These are phyloP conservation scores for Solen grandis DNA, from an alignment of 1,140 invertebrate genomes.

Conservation along the genomic window DNA sequence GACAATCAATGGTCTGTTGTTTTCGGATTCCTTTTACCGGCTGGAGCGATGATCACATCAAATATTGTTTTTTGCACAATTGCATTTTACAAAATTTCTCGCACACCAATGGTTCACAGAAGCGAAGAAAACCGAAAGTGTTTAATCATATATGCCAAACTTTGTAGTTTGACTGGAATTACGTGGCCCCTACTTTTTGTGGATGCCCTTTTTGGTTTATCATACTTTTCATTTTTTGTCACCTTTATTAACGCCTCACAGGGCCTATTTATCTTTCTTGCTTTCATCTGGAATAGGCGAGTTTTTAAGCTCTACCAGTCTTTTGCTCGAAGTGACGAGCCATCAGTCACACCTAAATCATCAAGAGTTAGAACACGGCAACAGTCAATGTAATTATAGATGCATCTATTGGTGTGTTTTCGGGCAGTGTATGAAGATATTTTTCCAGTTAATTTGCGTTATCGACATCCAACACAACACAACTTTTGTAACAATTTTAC, in stretches of 20 bases:
- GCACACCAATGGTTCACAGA: constrained; percentile 9
- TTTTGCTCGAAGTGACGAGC: too few species aligned
- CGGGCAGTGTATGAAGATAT: too few species aligned
- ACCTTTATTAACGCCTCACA: constrained; percentile 25
- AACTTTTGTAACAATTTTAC: too few species aligned
- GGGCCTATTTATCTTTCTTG: constrained; percentile 36
- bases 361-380: too few species aligned
- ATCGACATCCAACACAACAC: too few species aligned
- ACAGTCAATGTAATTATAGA: too few species aligned
- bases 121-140: not conserved
- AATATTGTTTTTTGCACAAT: constrained; percentile 10
- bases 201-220: constrained; percentile 11
- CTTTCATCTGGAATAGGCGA: constrained; percentile 35
- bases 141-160: constrained; percentile 26
- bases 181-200: constrained; percentile 30
- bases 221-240: constrained; percentile 6
- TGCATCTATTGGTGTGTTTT: too few species aligned
- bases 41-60: not conserved
- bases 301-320: constrained; percentile 14
- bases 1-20: not conserved
- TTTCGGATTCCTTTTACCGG: constrained; percentile 7
- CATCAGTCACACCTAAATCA: too few species aligned
- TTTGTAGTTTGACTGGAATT: constrained; percentile 36
- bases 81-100: constrained; percentile 30
- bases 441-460: too few species aligned